Conservation (phyloP, 2,888 invertebrate genomes). For the Rhagonycha lutea region DNA sequence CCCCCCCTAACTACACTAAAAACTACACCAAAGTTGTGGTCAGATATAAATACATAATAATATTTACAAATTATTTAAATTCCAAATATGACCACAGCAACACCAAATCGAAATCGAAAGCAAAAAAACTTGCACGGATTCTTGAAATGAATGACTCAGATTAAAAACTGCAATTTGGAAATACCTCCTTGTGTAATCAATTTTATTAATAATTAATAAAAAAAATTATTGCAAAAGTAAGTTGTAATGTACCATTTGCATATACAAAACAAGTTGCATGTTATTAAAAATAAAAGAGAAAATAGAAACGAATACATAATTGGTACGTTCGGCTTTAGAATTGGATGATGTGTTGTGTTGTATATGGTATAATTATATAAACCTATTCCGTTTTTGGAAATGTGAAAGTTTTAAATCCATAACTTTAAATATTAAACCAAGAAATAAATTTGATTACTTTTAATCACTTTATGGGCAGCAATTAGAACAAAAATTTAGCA, state of each 20-base stretch:
- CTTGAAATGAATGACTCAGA: not conserved
- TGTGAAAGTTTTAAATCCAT: constrained; percentile 7
- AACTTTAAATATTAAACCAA: not conserved
- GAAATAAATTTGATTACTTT: not conserved
- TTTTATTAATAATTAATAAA: not conserved
- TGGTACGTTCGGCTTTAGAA: constrained; percentile 1
- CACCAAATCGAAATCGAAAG: not conserved
- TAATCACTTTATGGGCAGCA: not conserved
- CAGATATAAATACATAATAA: not conserved
- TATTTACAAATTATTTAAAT: not conserved
- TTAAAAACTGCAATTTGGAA: not conserved
- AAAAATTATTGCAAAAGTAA: not conserved
- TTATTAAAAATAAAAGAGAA: not conserved
- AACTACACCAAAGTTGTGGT: not conserved
- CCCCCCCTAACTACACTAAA: not conserved
- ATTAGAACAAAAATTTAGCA: not conserved
- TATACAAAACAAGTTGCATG: not conserved
- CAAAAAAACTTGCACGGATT: not conserved
- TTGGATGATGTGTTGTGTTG: not conserved
- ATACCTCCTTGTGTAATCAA: not conserved
- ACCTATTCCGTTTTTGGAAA: constrained; percentile 15
- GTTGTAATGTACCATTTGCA: not conserved
- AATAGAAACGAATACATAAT: not conserved
- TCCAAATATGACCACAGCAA: not conserved
- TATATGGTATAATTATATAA: constrained; percentile 16